phyloP scores from a whole-genome alignment of 1,140 invertebrate genomes.

The Papilio helenus region DNA sequence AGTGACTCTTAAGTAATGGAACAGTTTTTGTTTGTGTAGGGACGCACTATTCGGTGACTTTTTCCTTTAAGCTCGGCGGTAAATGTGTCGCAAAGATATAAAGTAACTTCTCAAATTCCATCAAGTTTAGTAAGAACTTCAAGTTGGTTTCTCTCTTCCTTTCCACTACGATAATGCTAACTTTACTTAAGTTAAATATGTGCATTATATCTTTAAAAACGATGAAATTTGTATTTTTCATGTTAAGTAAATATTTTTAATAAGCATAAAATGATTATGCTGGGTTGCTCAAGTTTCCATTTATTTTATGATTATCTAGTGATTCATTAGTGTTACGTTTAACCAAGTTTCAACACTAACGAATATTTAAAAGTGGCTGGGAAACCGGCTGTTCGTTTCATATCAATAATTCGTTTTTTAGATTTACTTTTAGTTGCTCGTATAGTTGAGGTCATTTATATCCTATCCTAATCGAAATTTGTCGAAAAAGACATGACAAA shows the following conservation, averaged over 20 bases:
- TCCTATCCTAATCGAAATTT: neutral
- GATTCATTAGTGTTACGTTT: no score
- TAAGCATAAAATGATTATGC: no score
- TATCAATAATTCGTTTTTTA: neutral
- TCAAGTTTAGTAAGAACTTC: neutral
- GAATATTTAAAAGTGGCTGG: no score
- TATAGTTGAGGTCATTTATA: neutral
- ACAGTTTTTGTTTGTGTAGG: slow-evolving; percentile 5
- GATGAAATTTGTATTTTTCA: neutral
- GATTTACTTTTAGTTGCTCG: neutral
- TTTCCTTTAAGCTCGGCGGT: neutral
- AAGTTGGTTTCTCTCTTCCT: neutral
- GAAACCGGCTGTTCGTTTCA: no score
- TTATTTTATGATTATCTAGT: no score
- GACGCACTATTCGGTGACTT: slow-evolving; percentile 7
- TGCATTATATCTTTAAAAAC: neutral
- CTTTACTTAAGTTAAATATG: neutral
- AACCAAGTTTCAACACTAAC: no score
- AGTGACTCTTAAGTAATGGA: slow-evolving; percentile 15
- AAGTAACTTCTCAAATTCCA: slow-evolving; percentile 10
- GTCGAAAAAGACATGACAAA: neutral
- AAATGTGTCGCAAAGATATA: neutral
- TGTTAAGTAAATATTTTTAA: neutral
- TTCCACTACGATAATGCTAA: neutral
- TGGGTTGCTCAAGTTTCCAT: no score